Evolutionary conservation across 2,113 vertebrate genomes (phyloP), one percentile per base, ranked within the genome.

Genomic region (Ursus arctos): DNA sequence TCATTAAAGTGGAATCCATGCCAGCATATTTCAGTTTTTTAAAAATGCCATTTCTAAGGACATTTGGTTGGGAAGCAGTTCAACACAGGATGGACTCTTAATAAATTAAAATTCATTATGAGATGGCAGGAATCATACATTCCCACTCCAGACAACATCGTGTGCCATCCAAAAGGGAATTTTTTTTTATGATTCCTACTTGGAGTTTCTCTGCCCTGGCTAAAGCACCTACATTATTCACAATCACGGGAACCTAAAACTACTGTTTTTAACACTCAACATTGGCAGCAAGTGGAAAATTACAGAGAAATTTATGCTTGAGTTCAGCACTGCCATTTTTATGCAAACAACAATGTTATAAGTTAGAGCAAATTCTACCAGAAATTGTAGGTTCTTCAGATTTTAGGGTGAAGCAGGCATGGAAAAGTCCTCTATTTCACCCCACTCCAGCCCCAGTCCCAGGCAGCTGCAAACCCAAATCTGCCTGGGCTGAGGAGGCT

Each of bases 271-370:
- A 93, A 67, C 47, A 82, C 33, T 93, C 53, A 74, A 55, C 40
- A 63, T 91, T 91, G 95, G 74, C 33, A 96, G 83, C 79, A 96
- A 74, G 40, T 95, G 36, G 86, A 93, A 97, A 97, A 83, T 94
- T 82, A 95, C 43, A 86, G 43, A 76, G 69, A 96, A 97, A 92
- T 92, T 96, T 97, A 86, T 49, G 84, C 31, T 40, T 10, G 36
- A 91, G 51, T 84, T 96, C 79, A 74, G 47, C 63, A 79, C 85
- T 87, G 79, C 33, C 72, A 53, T 97, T 97, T 95, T 93, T 74
- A 86, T 76, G 31, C 84, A 36, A 88, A 69, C 69, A 87, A 74
- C 47, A 80, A 7, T 33, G 31, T 88, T 94, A 61, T 12, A 95
- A 67, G 61, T 87, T 96, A 36, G 4, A 96, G 88, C 40, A 96